These are phyloP conservation scores for Nannoperca australis DNA, from an alignment of 2,797 vertebrate species.

Conservation along the genomic window DNA sequence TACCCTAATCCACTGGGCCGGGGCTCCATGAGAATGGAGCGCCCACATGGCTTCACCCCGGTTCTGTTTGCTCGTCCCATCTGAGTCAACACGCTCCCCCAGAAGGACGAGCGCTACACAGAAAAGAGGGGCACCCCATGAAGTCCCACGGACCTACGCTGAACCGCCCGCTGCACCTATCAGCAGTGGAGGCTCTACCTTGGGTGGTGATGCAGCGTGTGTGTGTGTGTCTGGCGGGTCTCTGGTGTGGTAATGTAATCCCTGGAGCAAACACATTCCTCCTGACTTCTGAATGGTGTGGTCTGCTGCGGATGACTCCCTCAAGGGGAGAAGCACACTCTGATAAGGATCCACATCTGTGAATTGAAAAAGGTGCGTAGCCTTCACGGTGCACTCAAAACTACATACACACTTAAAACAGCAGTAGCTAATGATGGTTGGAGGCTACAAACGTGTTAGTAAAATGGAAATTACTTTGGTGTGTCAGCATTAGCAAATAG, in stretches of 20 bases:
- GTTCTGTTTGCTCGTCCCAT: slow-evolving; percentile 87
- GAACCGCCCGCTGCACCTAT: slow-evolving; percentile 17
- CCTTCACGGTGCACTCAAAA: slow-evolving; percentile 10
- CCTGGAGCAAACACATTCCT: slow-evolving; percentile 72
- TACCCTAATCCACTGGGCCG: slow-evolving; percentile 89
- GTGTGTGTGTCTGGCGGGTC: slow-evolving; percentile 31
- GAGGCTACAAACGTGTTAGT: slow-evolving; percentile 3
- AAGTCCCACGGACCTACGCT: slow-evolving; percentile 34
- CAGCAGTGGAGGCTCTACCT: slow-evolving; percentile 59
- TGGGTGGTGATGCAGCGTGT: slow-evolving; percentile 43
- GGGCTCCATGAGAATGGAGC: slow-evolving; percentile 84
- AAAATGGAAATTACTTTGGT: not conserved
- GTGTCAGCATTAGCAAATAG: slow-evolving; percentile 28
- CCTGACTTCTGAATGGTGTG: slow-evolving; percentile 57
- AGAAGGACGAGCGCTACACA: slow-evolving; percentile 64
- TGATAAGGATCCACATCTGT: slow-evolving; percentile 53
- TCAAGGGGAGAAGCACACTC: slow-evolving; percentile 32
- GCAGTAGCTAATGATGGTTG: slow-evolving; percentile 22
- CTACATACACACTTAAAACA: not conserved
- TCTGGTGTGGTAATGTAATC: slow-evolving; percentile 77
- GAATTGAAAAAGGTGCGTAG: slow-evolving; percentile 34
- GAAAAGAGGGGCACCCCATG: slow-evolving; percentile 58
- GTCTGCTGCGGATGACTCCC: slow-evolving; percentile 32
- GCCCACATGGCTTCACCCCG: slow-evolving; percentile 75
- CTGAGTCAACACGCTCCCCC: slow-evolving; percentile 88